Evolutionary conservation across 1,140 invertebrate species (phyloP).

Genomic region (Penaeus chinensis): DNA sequence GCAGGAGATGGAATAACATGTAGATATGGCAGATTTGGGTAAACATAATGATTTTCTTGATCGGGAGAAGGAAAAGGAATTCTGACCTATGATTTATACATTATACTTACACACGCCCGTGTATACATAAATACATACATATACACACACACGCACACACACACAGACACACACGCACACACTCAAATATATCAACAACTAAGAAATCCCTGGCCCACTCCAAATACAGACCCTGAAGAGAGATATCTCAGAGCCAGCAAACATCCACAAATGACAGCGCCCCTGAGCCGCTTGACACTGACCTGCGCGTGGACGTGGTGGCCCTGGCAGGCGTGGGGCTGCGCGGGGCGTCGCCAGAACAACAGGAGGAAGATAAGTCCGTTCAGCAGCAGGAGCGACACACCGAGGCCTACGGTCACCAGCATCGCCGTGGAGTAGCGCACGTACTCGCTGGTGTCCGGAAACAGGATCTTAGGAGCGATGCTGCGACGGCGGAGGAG

Average conservation of each 20-base stretch:
- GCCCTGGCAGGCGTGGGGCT: conserved; percentile 47
- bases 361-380: conserved; percentile 81
- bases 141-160: background rate
- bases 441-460: conserved; percentile 43
- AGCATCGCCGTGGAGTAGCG: conserved; percentile 85
- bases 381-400: conserved; percentile 89
- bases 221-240: no score
- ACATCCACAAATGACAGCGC: background rate
- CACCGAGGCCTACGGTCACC: conserved; percentile 92
- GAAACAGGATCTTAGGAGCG: conserved; percentile 23
- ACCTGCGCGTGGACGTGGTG: conserved; percentile 49
- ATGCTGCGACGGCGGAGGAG: conserved; percentile 12
- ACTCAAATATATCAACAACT: background rate
- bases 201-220: background rate
- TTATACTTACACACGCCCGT: background rate
- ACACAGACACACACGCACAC: no score
- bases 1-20: no score
- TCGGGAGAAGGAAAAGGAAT: background rate
- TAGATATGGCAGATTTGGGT: no score
- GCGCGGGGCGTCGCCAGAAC: conserved; percentile 54
- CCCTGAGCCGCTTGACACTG: background rate
- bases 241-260: background rate
- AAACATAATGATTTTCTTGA: background rate
- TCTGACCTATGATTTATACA: background rate
- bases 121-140: background rate